These are phyloP conservation scores for Penaeus chinensis DNA, from an alignment of 1,140 invertebrate species.

Conservation along the genomic window DNA sequence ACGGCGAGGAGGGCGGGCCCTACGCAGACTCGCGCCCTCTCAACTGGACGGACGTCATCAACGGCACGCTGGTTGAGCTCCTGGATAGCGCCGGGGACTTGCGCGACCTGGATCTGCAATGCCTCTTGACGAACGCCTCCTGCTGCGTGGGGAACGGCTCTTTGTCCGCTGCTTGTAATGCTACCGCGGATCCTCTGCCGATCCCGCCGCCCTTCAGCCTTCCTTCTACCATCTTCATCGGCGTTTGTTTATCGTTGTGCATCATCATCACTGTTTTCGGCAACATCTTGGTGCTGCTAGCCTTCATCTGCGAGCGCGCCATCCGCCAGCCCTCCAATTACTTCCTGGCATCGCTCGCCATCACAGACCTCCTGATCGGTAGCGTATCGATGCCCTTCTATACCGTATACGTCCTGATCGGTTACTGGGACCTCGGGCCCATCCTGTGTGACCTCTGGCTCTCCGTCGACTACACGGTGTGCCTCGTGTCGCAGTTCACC, in stretches of 20 bases:
- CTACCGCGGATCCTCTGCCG: constrained; percentile 24
- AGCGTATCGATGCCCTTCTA: constrained; percentile 95
- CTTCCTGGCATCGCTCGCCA: constrained; percentile 97
- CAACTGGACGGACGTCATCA: constrained; percentile 11
- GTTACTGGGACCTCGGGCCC: constrained; percentile 96
- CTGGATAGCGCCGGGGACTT: constrained; percentile 15
- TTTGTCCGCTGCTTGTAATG: constrained; percentile 5
- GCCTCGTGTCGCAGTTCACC: constrained; percentile 98
- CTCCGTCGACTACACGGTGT: constrained; percentile 98
- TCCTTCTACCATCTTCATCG: constrained; percentile 93
- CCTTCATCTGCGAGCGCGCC: constrained; percentile 95
- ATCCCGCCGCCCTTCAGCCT: constrained; percentile 74
- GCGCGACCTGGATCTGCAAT: background rate
- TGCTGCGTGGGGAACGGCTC: background rate
- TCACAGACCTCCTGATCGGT: constrained; percentile 98
- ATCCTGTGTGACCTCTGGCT: constrained; percentile 98
- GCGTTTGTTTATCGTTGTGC: constrained; percentile 87
- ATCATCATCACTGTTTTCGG: constrained; percentile 94
- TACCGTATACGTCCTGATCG: constrained; percentile 94
- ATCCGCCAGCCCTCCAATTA: constrained; percentile 99
- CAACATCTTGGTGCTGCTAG: constrained; percentile 95
- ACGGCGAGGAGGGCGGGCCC: background rate
- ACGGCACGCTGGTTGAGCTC: background rate
- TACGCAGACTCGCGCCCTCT: background rate
- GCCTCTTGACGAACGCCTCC: background rate